Conservation (phyloP, 2,888 invertebrate genomes). For the Eristalinus sepulchralis region DNA sequence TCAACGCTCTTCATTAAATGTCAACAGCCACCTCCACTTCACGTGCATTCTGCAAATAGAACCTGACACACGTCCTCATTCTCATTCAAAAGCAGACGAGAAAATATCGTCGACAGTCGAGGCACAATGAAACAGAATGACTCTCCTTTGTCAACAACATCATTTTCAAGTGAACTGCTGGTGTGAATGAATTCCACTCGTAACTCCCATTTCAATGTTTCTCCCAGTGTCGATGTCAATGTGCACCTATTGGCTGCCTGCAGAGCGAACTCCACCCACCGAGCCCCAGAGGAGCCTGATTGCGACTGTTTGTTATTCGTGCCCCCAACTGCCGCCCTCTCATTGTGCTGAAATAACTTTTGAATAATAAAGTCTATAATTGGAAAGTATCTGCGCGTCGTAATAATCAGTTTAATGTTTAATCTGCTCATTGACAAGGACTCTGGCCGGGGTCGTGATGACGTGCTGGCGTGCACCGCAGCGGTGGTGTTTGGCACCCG, state of each 20-base stretch:
- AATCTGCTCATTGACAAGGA: slow-evolving; percentile 1
- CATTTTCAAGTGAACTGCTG: not conserved
- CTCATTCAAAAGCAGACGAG: not conserved
- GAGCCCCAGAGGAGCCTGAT: not conserved
- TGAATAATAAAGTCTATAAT: slow-evolving; percentile 17
- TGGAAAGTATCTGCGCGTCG: not conserved
- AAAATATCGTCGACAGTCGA: not conserved
- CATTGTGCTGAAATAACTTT: not conserved
- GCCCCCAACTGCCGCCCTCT: not conserved
- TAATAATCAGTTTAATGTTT: slow-evolving; percentile 7
- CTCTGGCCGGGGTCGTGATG: not conserved
- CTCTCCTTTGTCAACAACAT: not conserved
- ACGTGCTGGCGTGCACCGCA: not conserved
- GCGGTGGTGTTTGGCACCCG: not conserved
- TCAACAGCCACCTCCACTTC: not conserved
- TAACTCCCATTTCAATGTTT: not conserved
- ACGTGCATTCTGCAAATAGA: not conserved
- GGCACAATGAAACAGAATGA: not conserved
- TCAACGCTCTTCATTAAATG: not conserved
- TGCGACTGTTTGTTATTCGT: not conserved
- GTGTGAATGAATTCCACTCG: not conserved
- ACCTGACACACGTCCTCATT: not conserved
- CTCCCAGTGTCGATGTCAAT: not conserved
- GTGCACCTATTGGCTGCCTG: not conserved
- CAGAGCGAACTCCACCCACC: not conserved